These are phyloP conservation scores for Syngnathus typhle DNA, from an alignment of 2,113 vertebrate genomes.

Conservation along the genomic window DNA sequence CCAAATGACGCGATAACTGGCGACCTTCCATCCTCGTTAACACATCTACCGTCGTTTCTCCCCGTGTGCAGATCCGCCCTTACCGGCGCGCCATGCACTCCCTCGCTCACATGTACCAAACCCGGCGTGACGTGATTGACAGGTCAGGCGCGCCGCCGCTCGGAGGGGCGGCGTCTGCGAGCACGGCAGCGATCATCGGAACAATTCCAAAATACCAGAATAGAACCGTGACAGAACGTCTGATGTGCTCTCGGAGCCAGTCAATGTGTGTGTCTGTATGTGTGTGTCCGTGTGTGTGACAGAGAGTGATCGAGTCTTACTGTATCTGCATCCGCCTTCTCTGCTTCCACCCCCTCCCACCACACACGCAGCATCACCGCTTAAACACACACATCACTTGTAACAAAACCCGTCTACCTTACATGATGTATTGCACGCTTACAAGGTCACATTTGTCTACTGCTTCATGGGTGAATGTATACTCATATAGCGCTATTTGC, in stretches of 20 bases:
- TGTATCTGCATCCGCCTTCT: constrained; percentile 63
- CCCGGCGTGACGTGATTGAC: constrained; percentile 65
- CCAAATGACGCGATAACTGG: constrained; percentile 37
- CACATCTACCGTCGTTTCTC: constrained; percentile 47
- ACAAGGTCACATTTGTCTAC: neutral
- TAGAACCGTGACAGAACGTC: constrained; percentile 22
- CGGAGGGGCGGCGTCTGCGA: constrained; percentile 49
- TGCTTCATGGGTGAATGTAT: neutral
- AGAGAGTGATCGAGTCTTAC: constrained; percentile 34
- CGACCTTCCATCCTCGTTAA: constrained; percentile 61
- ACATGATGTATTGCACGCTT: neutral
- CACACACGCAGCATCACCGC: constrained; percentile 31
- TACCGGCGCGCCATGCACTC: constrained; percentile 62
- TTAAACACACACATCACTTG: neutral
- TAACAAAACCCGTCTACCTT: too few relatives aligned
- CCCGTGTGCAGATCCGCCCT: constrained; percentile 63
- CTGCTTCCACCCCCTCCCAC: constrained; percentile 59
- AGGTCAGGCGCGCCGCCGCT: constrained; percentile 43
- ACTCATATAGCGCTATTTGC: neutral
- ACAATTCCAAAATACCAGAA: neutral
- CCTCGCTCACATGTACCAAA: constrained; percentile 56
- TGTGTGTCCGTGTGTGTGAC: constrained; percentile 23
- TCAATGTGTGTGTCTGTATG: neutral
- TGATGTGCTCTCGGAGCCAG: constrained; percentile 34
- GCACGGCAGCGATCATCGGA: constrained; percentile 33